Conservation (phyloP, 64 coral and sea anemone species). For the Catalaphyllia jardinei region DNA sequence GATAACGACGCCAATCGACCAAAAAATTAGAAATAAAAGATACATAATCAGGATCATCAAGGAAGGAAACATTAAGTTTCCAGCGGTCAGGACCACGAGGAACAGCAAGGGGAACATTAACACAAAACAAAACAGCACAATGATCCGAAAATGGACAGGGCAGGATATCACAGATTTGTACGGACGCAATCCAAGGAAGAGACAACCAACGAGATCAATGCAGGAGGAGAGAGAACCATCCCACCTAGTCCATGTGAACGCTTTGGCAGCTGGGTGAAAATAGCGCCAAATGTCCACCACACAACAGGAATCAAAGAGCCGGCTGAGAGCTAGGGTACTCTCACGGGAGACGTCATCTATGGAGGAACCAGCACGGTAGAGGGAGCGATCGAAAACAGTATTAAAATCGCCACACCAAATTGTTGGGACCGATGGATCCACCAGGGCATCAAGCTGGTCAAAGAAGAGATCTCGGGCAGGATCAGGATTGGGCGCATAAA, state of each 20-base stretch:
- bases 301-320: background rate
- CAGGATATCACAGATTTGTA: background rate
- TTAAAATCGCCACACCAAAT: background rate
- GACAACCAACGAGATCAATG: background rate
- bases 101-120: background rate
- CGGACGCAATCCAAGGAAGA: background rate
- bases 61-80: constrained; percentile 16
- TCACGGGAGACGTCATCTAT: background rate
- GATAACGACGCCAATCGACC: background rate
- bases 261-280: fast-evolving
- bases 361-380: background rate
- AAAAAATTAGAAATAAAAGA: background rate
- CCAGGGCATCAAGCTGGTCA: no score
- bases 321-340: background rate
- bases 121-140: background rate
- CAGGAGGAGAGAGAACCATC: background rate
- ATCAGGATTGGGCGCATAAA: constrained; percentile 3
- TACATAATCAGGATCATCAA: background rate
- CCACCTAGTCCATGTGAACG: background rate
- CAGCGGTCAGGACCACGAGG: constrained; percentile 3
- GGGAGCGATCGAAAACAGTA: background rate
- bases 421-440: background rate
- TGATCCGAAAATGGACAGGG: constrained; percentile 57
- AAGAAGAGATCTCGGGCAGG: background rate
- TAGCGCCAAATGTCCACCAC: background rate